A percentile compares a stretch with the other conserved stretches of the same genome.
These are phyloP conservation scores for Lepas anatifera DNA, from an alignment of 2,888 invertebrate genomes.

Conservation along the genomic window DNA sequence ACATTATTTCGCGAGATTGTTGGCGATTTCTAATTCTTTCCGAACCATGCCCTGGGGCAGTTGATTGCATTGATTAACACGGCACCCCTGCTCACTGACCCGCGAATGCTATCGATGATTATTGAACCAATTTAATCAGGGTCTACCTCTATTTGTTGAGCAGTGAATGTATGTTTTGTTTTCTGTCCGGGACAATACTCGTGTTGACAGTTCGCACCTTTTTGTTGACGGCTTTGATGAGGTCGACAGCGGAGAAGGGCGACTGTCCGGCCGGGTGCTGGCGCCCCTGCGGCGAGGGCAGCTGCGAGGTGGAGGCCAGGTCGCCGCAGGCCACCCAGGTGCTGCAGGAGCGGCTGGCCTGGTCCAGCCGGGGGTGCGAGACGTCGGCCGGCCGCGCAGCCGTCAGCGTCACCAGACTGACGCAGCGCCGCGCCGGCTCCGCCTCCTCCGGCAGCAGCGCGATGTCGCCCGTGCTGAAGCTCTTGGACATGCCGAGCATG, in stretches of 20 bases:
- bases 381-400: slow-evolving; percentile 23
- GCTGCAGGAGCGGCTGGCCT: slow-evolving; percentile 58
- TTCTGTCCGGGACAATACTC: too few species aligned
- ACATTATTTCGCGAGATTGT: too few species aligned
- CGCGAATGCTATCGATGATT: too few species aligned
- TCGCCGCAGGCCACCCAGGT: slow-evolving; percentile 80
- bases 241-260: slow-evolving; percentile 50
- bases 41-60: too few species aligned
- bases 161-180: too few species aligned
- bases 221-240: slow-evolving; percentile 63
- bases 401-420: neutral
- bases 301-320: slow-evolving; percentile 57
- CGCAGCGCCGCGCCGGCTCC: neutral
- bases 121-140: too few species aligned
- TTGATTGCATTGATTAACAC: too few species aligned
- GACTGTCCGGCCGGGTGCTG: slow-evolving; percentile 20
- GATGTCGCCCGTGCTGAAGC: slow-evolving; percentile 71
- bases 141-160: too few species aligned
- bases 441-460: slow-evolving; percentile 33
- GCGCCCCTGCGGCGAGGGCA: slow-evolving; percentile 61
- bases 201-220: too few species aligned
- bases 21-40: too few species aligned
- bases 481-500: slow-evolving; percentile 65
- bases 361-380: slow-evolving; percentile 45
- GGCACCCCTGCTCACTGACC: too few species aligned